Evolutionary conservation across 2,113 vertebrate genomes (phyloP), one percentile per base, ranked within the genome.

Genomic region (Malurus alboscapulatus): DNA sequence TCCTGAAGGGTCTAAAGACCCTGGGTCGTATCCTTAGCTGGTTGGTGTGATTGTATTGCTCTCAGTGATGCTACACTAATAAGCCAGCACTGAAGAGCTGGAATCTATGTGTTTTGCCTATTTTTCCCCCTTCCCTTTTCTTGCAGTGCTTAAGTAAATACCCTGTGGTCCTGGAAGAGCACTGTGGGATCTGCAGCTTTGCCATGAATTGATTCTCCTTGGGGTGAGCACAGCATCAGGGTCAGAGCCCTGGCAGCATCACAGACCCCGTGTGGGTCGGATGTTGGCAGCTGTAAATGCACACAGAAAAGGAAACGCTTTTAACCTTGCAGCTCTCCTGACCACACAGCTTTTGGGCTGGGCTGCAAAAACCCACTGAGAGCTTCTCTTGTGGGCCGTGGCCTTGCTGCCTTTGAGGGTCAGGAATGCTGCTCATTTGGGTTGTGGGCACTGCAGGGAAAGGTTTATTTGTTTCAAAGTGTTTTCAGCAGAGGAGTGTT

Each of bases 391-490:
- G 84, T 81, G 84, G 87, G 65, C 90, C 9, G 1, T 1, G 3
- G 88, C 69, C 73, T 78, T 3, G 1, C 50, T 81, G 73, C 27
- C 69, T 92, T 91, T 82, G 77, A 84, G 73, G 66, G 75, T 79
- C 67, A 88, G 67, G 81, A 96, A 92, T 79, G 80, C 71, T 87
- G 86, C 69, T 88, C 73, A 32, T 78, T 80, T 4, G 17, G 21
- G 29, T 67, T 91, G 88, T 32, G 15, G 69, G 21, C 68, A 0
- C 69, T 89, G 45, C n/a, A 47, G 73, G 95, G 77, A 78, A 66
- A 92, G 65, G 85, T 91, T 96, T 92, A 71, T 94, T 96, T 95
- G 65, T 88, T 93, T 91, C 92, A 77, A 94, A 94, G 68, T 15
- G 1, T 85, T 95, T 95, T 87, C 94, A 90, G 68, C 53, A 59